Base-by-base conservation (phyloP, 1,140 invertebrate genomes). In the Lucilia sericata region DNA sequence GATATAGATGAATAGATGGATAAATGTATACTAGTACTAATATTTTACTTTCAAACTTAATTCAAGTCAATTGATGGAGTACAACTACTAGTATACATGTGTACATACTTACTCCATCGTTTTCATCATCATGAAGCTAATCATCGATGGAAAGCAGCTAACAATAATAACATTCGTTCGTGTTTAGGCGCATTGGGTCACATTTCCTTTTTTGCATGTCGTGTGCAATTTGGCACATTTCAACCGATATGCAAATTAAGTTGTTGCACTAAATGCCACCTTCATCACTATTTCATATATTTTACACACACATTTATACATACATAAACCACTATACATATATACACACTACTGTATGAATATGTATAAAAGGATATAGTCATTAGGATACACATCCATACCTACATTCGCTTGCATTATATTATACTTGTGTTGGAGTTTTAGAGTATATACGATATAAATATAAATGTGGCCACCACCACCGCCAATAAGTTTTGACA, bases 181-280 rank as follows among this genome's bases (percentile, higher is more conserved):
- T 80, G 8, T 84, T 65, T 83, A 74, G 55, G 60, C 42, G 60
- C 70, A 74, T n/a, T 75, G 42, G 70, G 65, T 47, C 21, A 60
- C 47, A 19, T 83, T 84, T 55, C 55, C 75, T 78, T 70, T 25
- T 49, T 84, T 84, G 84, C 84, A 84, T 84, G 84, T 81, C 81
- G 81, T 49, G 49, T 84, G 84, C 84, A 84, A 84, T 84, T 84
- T 84, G 84, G 80, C 80, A 84, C 81, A 84, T 82, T 84, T 60
- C 81, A 60, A 36, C 84, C 81, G 84, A 82, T 84, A 84, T 84
- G 84, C 81, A 84, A 84, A 84, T 84, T 84, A 84, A 84, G 84
- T 84, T 82, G 84, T 84, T 84, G 80, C 80, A 81, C 81, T 84
- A 84, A 84, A 84, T 84, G 78, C 60, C 83, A 82, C 78, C 80